Base-by-base conservation (phyloP, 1,140 invertebrate species). In the Leucophenga varia region DNA sequence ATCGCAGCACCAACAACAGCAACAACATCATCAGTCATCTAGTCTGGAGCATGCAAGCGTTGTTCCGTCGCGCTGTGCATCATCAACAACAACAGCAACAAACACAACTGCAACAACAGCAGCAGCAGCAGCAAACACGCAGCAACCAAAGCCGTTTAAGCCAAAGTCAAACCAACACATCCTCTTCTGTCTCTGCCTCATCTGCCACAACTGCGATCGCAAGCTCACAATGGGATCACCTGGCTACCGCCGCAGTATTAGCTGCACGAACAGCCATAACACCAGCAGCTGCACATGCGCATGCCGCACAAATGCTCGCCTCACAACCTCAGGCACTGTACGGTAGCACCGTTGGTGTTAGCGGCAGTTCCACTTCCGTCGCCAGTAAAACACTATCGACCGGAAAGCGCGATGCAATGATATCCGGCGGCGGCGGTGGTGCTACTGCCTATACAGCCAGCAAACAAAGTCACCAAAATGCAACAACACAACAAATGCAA, bases 341-440 rank as follows among this genome's bases (percentile, higher is more conserved):
- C 48, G 65, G 46, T 47, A 68, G 46, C 55, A 37, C 43, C 61
- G 42, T 49, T 43, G 13, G 47, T 37, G 47, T n/a, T 39, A 31
- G 45, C 44, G 25, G 36, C 22, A 38, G 36, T 30, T 43, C 28
- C 54, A 47, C 36, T 49, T 21, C 34, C 41, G 8, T 39, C 39
- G 41, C 43, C 25, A 43, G 13, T 17, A 14, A 42, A 6, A 10
- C 13, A 42, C 17, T 36, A 18, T 32, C 39, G 38, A 51, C 68
- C 20, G 68, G 65, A 37, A 74, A 75, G 46, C 61, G 72, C 13
- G 72, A 75, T 43, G 72, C 72, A 16, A 67, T 75, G 65, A 61
- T 75, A 36, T 72, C 72, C 32, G 72, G 72, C 40, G 65, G 64
- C 38, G 59, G 61, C 46, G 47, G 50, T 52, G 30, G 49, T 36